Conservation (phyloP, 2,888 invertebrate genomes). For the Xanthia togata region DNA sequence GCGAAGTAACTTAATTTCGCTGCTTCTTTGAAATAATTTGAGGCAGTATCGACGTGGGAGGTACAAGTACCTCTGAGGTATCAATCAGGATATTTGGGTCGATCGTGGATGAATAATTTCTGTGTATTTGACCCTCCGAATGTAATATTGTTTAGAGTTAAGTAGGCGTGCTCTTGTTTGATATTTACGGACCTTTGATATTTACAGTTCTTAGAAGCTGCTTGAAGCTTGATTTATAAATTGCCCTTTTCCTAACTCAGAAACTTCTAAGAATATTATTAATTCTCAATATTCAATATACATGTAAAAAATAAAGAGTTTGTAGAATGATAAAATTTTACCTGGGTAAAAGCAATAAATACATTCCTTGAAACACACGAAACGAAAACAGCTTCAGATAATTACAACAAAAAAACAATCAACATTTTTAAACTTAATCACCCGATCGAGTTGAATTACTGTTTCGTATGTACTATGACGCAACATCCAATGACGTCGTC, state of each 20-base stretch:
- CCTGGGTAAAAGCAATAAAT: conserved; percentile 8
- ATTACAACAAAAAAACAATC: conserved; percentile 31
- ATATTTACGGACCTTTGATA: conserved; percentile 11
- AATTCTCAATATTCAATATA: neutral
- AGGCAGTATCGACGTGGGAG: conserved; percentile 28
- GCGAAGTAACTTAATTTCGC: conserved; percentile 56
- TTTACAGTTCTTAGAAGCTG: neutral
- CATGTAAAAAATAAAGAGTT: neutral
- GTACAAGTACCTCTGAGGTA: conserved; percentile 54
- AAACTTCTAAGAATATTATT: neutral
- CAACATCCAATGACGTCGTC: conserved; percentile 59
- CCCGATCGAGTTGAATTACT: conserved; percentile 48
- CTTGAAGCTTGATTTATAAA: neutral
- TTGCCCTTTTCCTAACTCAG: neutral
- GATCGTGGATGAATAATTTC: conserved; percentile 47
- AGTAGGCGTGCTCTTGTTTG: conserved; percentile 21
- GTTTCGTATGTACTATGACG: conserved; percentile 43
- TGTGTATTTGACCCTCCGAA: conserved; percentile 49
- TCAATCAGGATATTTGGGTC: conserved; percentile 55
- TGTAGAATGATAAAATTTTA: neutral
- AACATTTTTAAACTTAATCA: conserved; percentile 46
- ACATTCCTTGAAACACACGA: conserved; percentile 3
- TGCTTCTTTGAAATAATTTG: conserved; percentile 62
- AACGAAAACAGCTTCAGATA: conserved; percentile 25
- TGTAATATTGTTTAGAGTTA: conserved; percentile 37